phyloP scores from a whole-genome alignment of 2,888 invertebrate genomes.

The Campoletis raptor region DNA sequence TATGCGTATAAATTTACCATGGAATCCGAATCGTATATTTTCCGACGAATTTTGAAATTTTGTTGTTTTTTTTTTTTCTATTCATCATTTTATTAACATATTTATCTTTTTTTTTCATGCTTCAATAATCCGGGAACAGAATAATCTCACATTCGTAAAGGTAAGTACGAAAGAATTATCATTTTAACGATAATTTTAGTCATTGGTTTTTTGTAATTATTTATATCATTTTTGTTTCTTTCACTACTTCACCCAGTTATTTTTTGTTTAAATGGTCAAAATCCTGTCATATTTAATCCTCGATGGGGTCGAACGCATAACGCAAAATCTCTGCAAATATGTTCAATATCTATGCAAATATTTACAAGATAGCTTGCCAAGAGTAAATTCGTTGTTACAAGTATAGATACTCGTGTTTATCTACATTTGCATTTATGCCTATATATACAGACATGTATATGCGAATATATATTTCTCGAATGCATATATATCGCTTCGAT shows the following conservation, averaged over 20 bases:
- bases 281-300: constrained; percentile 58
- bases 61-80: not conserved
- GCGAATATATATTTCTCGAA: not conserved
- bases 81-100: not conserved
- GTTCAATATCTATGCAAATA: constrained; percentile 66
- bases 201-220: not conserved
- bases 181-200: not conserved
- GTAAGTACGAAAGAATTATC: constrained; percentile 84
- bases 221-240: constrained; percentile 40
- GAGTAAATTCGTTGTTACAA: constrained; percentile 25
- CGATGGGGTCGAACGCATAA: constrained; percentile 26
- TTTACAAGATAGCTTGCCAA: constrained; percentile 47
- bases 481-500: constrained; percentile 16
- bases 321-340: constrained; percentile 21
- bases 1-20: not conserved
- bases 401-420: constrained; percentile 39
- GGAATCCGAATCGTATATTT: not conserved
- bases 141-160: constrained; percentile 91
- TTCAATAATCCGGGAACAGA: constrained; percentile 83
- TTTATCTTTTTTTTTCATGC: constrained; percentile 64
- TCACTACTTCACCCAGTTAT: not conserved
- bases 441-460: not conserved
- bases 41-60: not conserved
- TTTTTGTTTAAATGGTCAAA: not conserved
- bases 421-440: constrained; percentile 32